Conservation (phyloP, 2,797 vertebrate genomes). For the Hephaestus fuliginosus region DNA sequence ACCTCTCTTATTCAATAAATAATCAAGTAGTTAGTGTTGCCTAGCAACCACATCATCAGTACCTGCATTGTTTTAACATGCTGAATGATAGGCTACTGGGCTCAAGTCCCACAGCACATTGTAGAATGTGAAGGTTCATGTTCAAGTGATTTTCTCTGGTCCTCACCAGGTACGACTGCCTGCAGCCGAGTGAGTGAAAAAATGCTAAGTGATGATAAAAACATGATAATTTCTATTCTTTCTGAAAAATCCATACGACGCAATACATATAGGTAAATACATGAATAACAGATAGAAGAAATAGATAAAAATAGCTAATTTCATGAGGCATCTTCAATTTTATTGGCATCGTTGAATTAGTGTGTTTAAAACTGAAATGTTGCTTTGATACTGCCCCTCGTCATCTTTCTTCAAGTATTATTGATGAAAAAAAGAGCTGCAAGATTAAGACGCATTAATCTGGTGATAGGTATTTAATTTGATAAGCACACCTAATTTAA, state of each 20-base stretch:
- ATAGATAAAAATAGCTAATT: neutral
- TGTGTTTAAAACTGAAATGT: constrained; percentile 1
- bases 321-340: neutral
- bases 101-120: constrained; percentile 61
- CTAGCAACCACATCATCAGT: constrained; percentile 81
- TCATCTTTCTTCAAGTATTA: constrained; percentile 39
- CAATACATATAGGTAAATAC: neutral
- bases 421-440: constrained; percentile 40
- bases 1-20: constrained; percentile 81
- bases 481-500: constrained; percentile 44
- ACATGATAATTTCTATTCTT: neutral
- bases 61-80: constrained; percentile 79
- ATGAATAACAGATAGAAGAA: neutral
- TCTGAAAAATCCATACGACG: neutral
- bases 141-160: constrained; percentile 48
- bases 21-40: constrained; percentile 83
- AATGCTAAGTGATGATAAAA: neutral
- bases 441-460: constrained; percentile 53
- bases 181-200: constrained; percentile 11
- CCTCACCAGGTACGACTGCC: constrained; percentile 26
- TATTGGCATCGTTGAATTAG: neutral
- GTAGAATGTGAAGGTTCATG: constrained; percentile 55
- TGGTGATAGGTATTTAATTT: constrained; percentile 49
- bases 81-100: constrained; percentile 68
- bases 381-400: constrained; percentile 18